phyloP scores from a whole-genome alignment of 2,113 vertebrate species.

The Engystomops pustulosus region DNA sequence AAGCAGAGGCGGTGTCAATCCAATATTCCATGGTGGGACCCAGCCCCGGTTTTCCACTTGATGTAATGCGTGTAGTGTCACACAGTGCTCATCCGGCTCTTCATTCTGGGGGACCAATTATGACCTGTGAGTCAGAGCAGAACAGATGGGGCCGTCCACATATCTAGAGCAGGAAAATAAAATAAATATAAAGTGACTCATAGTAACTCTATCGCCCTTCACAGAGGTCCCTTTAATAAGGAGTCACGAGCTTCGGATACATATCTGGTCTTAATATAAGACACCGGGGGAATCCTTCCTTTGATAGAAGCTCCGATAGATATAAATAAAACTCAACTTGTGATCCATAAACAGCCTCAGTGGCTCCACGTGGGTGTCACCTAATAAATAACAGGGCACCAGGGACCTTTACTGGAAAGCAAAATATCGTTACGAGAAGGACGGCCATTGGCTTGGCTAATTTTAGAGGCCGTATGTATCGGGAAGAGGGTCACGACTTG shows the following conservation, averaged over 20 bases:
- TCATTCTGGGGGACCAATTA: constrained; percentile 41
- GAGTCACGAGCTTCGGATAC: neutral
- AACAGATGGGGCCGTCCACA: constrained; percentile 37
- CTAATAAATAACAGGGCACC: neutral
- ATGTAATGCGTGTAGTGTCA: constrained; percentile 47
- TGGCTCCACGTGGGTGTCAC: constrained; percentile 8
- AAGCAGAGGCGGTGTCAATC: constrained; percentile 5
- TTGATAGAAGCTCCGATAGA: constrained; percentile 16
- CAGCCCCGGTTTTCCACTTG: constrained; percentile 41
- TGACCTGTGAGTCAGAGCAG: constrained; percentile 30
- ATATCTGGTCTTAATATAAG: constrained; percentile 20
- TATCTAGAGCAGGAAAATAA: constrained; percentile 32
- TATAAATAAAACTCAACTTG: constrained; percentile 3
- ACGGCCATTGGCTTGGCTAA: neutral
- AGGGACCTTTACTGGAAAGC: neutral
- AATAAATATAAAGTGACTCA: constrained; percentile 44
- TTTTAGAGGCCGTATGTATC: neutral
- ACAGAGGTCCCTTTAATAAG: constrained; percentile 29
- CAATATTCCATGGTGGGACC: constrained; percentile 1
- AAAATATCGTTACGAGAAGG: neutral
- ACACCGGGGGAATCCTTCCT: constrained; percentile 19
- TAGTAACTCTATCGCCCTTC: constrained; percentile 17
- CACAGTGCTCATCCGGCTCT: constrained; percentile 15
- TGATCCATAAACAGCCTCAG: constrained; percentile 10
- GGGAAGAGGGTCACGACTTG: neutral